Percentiles rank a stretch among this genome's conserved stretches.
phyloP scores from a whole-genome alignment of 2,797 vertebrate genomes.

The Enteromius argenteus region DNA sequence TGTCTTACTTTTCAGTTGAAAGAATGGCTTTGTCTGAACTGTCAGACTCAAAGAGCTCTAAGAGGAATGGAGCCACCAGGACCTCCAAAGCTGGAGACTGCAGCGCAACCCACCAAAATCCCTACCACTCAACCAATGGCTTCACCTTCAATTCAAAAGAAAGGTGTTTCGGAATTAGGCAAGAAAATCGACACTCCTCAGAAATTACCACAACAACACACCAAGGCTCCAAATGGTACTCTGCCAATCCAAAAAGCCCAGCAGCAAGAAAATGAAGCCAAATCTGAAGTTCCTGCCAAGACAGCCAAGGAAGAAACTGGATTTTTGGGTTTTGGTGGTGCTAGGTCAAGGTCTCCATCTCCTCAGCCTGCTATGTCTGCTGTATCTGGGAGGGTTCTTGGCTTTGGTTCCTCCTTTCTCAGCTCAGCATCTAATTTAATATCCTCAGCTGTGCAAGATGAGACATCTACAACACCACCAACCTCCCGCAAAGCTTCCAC shows the following conservation, averaged over 20 bases:
- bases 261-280: slow-evolving; percentile 59
- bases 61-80: slow-evolving; percentile 65
- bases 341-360: slow-evolving; percentile 81
- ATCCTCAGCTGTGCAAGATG: slow-evolving; percentile 85
- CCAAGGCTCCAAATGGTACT: slow-evolving; percentile 66
- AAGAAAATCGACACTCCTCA: slow-evolving; percentile 25
- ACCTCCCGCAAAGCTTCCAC: slow-evolving; percentile 75
- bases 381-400: slow-evolving; percentile 91
- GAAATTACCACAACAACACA: slow-evolving; percentile 63
- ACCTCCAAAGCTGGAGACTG: slow-evolving; percentile 46
- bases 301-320: slow-evolving; percentile 79
- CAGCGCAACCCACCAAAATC: slow-evolving; percentile 57
- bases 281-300: slow-evolving; percentile 68
- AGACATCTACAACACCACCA: slow-evolving; percentile 75
- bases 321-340: slow-evolving; percentile 85
- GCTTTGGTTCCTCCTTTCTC: slow-evolving; percentile 94
- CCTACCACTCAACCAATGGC: slow-evolving; percentile 47
- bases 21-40: slow-evolving; percentile 93
- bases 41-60: slow-evolving; percentile 93
- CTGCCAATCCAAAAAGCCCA: slow-evolving; percentile 38
- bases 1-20: slow-evolving; percentile 69
- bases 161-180: slow-evolving; percentile 37
- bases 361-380: slow-evolving; percentile 78
- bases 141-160: slow-evolving; percentile 57
- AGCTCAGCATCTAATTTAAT: slow-evolving; percentile 93